Evolutionary conservation across 1,140 invertebrate species (phyloP).

Genomic region (Diplogasteroides magnus): DNA sequence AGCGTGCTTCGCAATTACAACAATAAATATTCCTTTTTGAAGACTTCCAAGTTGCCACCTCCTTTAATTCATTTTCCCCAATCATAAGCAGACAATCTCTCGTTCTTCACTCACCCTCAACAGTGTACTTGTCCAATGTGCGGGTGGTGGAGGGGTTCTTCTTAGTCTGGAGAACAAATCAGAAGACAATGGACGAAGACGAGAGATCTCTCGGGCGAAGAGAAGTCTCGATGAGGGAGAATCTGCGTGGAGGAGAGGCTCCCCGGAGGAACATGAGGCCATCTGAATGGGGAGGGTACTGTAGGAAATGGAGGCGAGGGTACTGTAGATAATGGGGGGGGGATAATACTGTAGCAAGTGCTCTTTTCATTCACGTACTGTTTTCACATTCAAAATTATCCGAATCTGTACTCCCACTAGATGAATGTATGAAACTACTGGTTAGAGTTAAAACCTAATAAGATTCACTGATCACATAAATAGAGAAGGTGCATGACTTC

Average conservation of each 20-base stretch:
- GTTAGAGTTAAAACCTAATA: too few species aligned
- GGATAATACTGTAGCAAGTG: too few species aligned
- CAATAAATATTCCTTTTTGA: not conserved
- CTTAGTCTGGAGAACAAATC: conserved; percentile 17
- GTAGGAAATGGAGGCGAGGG: not conserved
- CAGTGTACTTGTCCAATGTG: not conserved
- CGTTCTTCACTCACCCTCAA: too few species aligned
- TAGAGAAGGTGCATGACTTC: too few species aligned
- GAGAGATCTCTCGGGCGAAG: conserved; percentile 46
- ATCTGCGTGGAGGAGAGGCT: conserved; percentile 7
- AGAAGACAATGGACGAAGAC: conserved; percentile 39
- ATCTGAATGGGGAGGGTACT: not conserved
- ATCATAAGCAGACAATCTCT: conserved; percentile 4
- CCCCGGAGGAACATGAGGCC: conserved; percentile 18
- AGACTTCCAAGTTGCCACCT: not conserved
- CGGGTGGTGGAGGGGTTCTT: conserved; percentile 4
- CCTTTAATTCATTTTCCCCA: not conserved
- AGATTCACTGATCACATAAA: too few species aligned
- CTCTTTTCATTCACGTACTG: too few species aligned
- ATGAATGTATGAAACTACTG: too few species aligned
- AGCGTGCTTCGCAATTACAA: not conserved
- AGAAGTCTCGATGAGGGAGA: conserved; percentile 28
- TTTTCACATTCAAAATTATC: too few species aligned
- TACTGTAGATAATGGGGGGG: too few species aligned
- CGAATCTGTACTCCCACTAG: too few species aligned